Base-by-base conservation (phyloP, 1,140 invertebrate genomes). In the Nasonia longicornis region DNA sequence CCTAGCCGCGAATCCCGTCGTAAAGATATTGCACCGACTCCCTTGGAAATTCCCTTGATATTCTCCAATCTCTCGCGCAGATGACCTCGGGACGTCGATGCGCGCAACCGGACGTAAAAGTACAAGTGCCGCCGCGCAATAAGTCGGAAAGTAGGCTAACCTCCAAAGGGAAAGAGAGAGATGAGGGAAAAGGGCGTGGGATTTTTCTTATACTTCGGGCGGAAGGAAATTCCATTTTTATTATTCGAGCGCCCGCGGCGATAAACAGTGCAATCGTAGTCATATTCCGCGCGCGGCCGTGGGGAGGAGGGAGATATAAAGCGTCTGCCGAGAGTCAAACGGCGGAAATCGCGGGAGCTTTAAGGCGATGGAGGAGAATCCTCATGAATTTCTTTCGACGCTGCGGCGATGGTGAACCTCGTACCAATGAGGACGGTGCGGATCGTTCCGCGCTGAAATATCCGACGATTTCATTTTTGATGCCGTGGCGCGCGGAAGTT, bases 81-180 rank as follows among this genome's bases (percentile, higher is more conserved):
- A 77, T 77, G 66, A 77, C 64, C 69, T 70, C 48, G 10, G n/a
- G 14, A 14, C 71, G 38, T n/a, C 52, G 52, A 35, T 67, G 4
- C 31, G 31, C 31, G 22, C n/a, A 67, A 67, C n/a, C 4, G 35
- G 45, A 77, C 58, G 63, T 69, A 31, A 70, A 38, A 70, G 45
- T 26, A 79, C 7, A 29, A 64, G 42, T n/a, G 22, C 66, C n/a
- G 22, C 29, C 3, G 7, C n/a, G 67, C n/a, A 71, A 79, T 77
- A 79, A 79, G 77, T 29, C 35, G 8, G 67, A 71, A 79, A 79
- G 77, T 63, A 58, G 77, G 67, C 67, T 79, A 79, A 71, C 67
- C 20, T 58, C 52, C 16, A 3, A 58, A 20, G 52, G 52, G 45
- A 58, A 29, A 14, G 29, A 76, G 31, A 1, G 58, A 22, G 22